Conservation (phyloP, 1,140 invertebrate genomes). For the Drosophila ananassae region DNA sequence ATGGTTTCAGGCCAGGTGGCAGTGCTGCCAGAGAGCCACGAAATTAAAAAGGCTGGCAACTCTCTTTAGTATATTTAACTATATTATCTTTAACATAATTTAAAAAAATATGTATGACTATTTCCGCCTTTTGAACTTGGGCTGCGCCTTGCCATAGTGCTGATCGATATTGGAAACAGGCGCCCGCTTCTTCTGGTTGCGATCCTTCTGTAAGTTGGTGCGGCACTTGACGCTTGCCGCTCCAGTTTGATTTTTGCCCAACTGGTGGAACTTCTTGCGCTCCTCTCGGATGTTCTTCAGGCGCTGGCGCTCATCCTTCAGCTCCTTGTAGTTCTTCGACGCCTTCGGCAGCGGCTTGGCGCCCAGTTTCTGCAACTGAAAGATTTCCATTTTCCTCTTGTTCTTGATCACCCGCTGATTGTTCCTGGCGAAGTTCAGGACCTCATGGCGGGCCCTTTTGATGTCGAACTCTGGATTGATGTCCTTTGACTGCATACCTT, state of each 20-base stretch:
- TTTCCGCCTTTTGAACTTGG: slow-evolving; percentile 75
- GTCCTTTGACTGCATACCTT: background rate
- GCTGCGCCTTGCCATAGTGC: slow-evolving; percentile 76
- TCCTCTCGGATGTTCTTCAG: slow-evolving; percentile 77
- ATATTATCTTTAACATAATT: slow-evolving; percentile 4
- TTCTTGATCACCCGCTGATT: slow-evolving; percentile 86
- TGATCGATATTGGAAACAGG: slow-evolving; percentile 74
- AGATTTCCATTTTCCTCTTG: slow-evolving; percentile 86
- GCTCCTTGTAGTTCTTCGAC: slow-evolving; percentile 86
- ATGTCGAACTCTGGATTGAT: slow-evolving; percentile 85
- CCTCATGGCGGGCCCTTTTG: slow-evolving; percentile 86
- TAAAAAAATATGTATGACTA: slow-evolving; percentile 21
- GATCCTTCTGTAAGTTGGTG: slow-evolving; percentile 80
- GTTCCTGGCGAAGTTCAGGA: slow-evolving; percentile 87
- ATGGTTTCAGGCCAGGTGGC: background rate
- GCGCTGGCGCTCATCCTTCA: slow-evolving; percentile 83
- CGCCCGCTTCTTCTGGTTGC: slow-evolving; percentile 78
- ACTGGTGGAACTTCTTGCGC: slow-evolving; percentile 84
- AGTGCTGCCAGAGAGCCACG: background rate
- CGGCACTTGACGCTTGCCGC: slow-evolving; percentile 84
- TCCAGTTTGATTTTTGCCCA: slow-evolving; percentile 85
- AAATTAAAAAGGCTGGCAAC: background rate
- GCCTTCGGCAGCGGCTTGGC: slow-evolving; percentile 87
- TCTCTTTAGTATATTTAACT: background rate
- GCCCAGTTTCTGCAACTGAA: slow-evolving; percentile 87